Conservation (phyloP, 2,113 vertebrate genomes). For the Heptranchias perlo region DNA sequence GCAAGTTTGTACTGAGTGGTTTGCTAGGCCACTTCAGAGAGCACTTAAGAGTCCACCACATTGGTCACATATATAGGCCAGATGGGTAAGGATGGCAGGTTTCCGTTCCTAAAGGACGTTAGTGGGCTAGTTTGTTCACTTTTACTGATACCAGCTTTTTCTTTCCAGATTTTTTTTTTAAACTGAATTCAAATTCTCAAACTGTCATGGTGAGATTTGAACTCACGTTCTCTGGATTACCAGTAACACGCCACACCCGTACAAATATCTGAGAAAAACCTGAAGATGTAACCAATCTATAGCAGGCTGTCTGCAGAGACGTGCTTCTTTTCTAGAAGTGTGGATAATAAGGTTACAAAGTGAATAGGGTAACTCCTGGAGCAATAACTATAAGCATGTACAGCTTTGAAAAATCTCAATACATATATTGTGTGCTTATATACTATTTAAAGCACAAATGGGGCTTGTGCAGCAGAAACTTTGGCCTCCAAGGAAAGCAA, state of each 20-base stretch:
- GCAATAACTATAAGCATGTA: background rate
- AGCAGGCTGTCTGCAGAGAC: background rate
- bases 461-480: background rate
- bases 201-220: background rate
- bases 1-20: too few relatives aligned
- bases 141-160: background rate
- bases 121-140: background rate
- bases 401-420: background rate
- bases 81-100: too few relatives aligned
- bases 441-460: too few relatives aligned
- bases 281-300: background rate
- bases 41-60: too few relatives aligned
- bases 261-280: background rate
- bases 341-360: background rate
- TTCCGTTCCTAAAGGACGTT: too few relatives aligned
- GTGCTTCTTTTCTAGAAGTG: background rate
- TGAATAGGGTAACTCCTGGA: background rate
- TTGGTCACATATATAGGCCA: too few relatives aligned
- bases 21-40: too few relatives aligned
- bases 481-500: background rate
- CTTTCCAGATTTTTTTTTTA: background rate
- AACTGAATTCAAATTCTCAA: too few relatives aligned
- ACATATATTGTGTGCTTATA: too few relatives aligned
- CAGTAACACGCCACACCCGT: background rate
- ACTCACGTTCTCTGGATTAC: background rate